phyloP scores from a whole-genome alignment of 2,113 vertebrate genomes.

The Gasterosteus aculeatus region DNA sequence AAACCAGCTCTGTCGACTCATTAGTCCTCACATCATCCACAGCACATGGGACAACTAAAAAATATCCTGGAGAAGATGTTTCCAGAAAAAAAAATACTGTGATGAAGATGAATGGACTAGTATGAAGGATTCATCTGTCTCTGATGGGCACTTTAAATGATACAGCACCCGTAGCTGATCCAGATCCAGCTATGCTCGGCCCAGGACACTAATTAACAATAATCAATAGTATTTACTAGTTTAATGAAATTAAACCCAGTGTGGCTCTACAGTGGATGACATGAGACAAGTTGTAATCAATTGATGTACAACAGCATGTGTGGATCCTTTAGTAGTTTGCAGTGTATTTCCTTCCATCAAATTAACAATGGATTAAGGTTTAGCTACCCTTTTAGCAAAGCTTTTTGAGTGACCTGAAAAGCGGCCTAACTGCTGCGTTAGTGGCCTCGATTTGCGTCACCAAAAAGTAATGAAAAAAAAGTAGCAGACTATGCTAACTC shows the following conservation, averaged over 20 bases:
- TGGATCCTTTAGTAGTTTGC: conserved; percentile 39
- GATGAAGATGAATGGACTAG: background rate
- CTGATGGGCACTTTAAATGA: conserved; percentile 9
- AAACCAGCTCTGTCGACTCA: conserved; percentile 35
- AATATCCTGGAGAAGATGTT: background rate
- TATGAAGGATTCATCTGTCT: conserved; percentile 4
- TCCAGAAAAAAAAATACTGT: conserved; percentile 12
- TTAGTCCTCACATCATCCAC: conserved; percentile 21
- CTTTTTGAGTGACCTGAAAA: conserved; percentile 73
- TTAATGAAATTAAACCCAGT: conserved; percentile 42
- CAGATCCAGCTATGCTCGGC: conserved; percentile 14
- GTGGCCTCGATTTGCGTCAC: conserved; percentile 72
- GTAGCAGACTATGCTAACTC: conserved; percentile 54
- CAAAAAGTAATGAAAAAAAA: conserved; percentile 29
- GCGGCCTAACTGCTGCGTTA: conserved; percentile 63
- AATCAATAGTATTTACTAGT: conserved; percentile 47
- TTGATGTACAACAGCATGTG: conserved; percentile 26
- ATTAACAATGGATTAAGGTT: conserved; percentile 69
- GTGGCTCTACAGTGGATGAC: background rate
- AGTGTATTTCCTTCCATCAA: conserved; percentile 56
- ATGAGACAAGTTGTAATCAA: conserved; percentile 37
- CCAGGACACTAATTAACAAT: conserved; percentile 19
- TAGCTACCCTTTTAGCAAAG: conserved; percentile 59
- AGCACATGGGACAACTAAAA: conserved; percentile 14
- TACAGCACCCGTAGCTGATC: background rate